Evolutionary conservation across 2,797 vertebrate species (phyloP).

Genomic region (Poeciliopsis turneri): DNA sequence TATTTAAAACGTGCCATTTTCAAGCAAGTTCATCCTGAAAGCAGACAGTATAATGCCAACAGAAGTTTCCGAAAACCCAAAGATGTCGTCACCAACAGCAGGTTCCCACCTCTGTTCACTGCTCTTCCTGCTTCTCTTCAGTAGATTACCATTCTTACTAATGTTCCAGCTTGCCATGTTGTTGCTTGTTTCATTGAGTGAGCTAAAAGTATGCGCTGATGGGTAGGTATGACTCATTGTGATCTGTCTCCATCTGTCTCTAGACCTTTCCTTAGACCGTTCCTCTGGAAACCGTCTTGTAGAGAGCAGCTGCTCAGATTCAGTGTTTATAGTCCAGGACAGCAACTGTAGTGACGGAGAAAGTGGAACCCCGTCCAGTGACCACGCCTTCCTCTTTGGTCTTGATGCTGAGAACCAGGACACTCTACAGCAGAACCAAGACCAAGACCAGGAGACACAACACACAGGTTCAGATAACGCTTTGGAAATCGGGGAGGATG

Average conservation of each 20-base stretch:
- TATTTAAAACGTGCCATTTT: neutral
- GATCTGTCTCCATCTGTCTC: slow-evolving; percentile 19
- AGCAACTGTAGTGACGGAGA: slow-evolving; percentile 78
- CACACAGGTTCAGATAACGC: neutral
- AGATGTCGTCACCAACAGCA: neutral
- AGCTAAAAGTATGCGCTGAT: neutral
- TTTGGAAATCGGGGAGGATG: neutral
- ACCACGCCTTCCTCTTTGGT: slow-evolving; percentile 77
- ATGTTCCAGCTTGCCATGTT: neutral
- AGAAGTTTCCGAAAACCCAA: neutral
- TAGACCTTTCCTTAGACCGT: slow-evolving; percentile 65
- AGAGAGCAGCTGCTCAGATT: slow-evolving; percentile 82
- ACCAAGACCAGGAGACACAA: neutral
- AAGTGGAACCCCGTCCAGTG: slow-evolving; percentile 81
- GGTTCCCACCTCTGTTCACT: neutral
- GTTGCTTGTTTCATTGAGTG: neutral
- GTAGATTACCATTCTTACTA: neutral
- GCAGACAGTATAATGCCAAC: neutral
- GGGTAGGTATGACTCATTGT: slow-evolving; percentile 22
- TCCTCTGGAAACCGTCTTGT: slow-evolving; percentile 61
- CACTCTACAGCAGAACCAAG: slow-evolving; percentile 75
- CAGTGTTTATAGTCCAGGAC: slow-evolving; percentile 69
- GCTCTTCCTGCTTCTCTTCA: neutral
- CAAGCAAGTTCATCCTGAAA: neutral
- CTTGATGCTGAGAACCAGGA: slow-evolving; percentile 79